Percentiles rank a stretch among this genome's conserved stretches.
Evolutionary conservation across 2,113 vertebrate species (phyloP).

Genomic region (Cricetomys ansorgei): DNA sequence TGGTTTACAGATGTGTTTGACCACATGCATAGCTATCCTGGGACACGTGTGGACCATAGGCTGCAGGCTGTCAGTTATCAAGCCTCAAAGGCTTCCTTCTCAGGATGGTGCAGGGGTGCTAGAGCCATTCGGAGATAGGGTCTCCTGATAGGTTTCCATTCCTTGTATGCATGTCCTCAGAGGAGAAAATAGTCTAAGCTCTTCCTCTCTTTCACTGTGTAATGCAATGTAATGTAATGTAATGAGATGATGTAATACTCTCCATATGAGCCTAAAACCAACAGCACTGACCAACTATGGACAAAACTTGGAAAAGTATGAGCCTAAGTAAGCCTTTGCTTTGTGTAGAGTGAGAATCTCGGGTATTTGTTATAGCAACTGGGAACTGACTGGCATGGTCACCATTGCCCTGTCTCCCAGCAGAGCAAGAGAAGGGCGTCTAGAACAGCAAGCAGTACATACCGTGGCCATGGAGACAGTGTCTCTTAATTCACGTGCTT

Average conservation of each 20-base stretch:
- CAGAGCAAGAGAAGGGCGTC: neutral
- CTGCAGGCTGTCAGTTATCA: neutral
- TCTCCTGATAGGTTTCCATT: neutral
- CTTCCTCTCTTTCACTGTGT: neutral
- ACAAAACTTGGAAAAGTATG: neutral
- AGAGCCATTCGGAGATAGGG: neutral
- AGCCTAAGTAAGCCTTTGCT: neutral
- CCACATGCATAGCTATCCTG: neutral
- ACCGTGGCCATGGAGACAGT: accelerated
- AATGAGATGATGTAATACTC: neutral
- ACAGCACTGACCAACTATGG: neutral
- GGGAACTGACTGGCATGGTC: neutral
- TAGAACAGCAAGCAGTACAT: accelerated
- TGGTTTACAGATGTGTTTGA: neutral
- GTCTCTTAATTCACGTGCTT: neutral
- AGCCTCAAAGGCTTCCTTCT: neutral
- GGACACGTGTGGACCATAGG: too few relatives aligned
- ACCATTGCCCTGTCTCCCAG: neutral
- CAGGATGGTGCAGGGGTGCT: too few relatives aligned
- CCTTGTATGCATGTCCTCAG: too few relatives aligned
- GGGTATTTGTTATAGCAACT: neutral
- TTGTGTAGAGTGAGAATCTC: neutral
- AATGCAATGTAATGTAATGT: too few relatives aligned
- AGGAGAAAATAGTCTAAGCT: neutral
- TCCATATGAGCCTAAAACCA: neutral